Evolutionary conservation across 1,140 invertebrate species (phyloP), one percentile per base, ranked within the genome.

Genomic region (Callitettix versicolor): DNA sequence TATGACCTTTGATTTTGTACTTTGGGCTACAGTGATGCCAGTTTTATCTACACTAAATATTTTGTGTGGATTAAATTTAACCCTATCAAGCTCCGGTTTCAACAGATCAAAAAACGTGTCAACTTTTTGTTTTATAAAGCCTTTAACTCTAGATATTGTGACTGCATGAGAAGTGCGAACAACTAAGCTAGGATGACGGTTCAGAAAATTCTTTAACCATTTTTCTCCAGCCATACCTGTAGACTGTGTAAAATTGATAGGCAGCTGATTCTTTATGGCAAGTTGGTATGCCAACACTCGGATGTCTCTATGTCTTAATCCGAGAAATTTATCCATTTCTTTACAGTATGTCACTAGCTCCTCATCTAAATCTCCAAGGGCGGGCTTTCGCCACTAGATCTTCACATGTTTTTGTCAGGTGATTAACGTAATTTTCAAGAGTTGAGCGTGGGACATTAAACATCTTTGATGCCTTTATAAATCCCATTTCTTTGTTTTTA

Each of bases 31-130:
- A 11, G 63, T 66, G 17, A 69, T 36, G 9, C 69, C 70, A 30
- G 65, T 71, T 46, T 69, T 66, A 56, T 69, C 66, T 42, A 66
- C 55, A 63, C 71, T 71, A 52, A 63, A 71, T n/a, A 69, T 62
- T 36, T 58, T 56, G 21, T 60, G 42, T 49, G 59, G 42, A 20
- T 7, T 3, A 51, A 55, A 63, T 11, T 56, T 47, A 21, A 54
- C 15, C 22, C 56, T 57, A 34, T 54, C 18, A 12, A 53, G 24
- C 11, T 62, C 57, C 22, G 17, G 34, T 47, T 57, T 54, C 36
- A 65, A 60, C 55, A 67, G 63, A 22, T 62, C 57, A 60, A 66
- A 70, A 62, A 71, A 71, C 48, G 46, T 46, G 46, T 56, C 53
- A 15, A 69, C 66, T 59, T 62, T 66, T 49, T 50, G 42, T 58